A percentile compares a stretch with the other conserved stretches of the same genome.
phyloP scores from a whole-genome alignment of 2,113 vertebrate species.

The Saccopteryx leptura region DNA sequence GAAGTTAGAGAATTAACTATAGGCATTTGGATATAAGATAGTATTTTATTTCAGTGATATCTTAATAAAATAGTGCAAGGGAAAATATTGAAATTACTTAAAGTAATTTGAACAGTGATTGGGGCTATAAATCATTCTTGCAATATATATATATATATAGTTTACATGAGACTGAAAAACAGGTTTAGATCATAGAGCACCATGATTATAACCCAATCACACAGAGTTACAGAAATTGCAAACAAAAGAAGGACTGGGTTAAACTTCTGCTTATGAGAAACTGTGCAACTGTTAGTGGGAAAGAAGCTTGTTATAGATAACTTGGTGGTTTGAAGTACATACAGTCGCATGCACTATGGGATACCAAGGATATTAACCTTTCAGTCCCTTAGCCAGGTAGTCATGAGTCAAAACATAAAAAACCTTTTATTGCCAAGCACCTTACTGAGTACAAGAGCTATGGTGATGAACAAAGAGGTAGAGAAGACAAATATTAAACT shows the following conservation, averaged over 20 bases:
- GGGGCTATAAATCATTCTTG: not conserved
- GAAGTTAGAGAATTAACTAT: not conserved
- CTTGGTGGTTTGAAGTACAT: not conserved
- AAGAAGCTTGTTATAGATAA: not conserved
- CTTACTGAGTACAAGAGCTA: not conserved
- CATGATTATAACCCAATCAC: not conserved
- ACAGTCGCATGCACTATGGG: fast-evolving
- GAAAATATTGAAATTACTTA: not conserved
- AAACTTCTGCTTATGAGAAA: not conserved
- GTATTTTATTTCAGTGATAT: not conserved
- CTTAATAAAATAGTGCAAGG: not conserved
- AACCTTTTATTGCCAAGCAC: not conserved
- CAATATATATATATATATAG: not conserved
- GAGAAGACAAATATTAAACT: not conserved
- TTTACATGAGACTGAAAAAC: not conserved
- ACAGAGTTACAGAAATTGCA: not conserved
- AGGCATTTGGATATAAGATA: not conserved
- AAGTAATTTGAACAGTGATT: not conserved
- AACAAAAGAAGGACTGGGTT: not conserved
- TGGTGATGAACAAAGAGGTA: not conserved
- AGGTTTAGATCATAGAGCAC: not conserved
- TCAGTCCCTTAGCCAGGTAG: not conserved
- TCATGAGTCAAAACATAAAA: not conserved
- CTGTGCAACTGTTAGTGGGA: not conserved
- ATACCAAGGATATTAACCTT: not conserved